Evolutionary conservation across 2,113 vertebrate genomes (phyloP).

Genomic region (Stomatorhinus ivindoensis): DNA sequence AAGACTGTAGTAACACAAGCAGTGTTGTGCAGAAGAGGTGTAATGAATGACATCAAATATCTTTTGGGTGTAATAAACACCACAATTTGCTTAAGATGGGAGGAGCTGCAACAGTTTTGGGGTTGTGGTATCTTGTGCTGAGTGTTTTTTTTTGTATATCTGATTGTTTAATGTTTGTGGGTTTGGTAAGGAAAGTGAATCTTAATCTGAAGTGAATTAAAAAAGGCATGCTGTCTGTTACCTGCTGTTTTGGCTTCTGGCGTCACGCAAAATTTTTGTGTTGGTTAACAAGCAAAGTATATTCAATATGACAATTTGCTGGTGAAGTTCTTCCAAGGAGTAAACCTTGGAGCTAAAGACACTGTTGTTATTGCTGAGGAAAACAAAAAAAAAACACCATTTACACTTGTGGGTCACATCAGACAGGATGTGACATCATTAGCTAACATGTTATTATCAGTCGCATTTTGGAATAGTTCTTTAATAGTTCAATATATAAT

Average conservation of each 20-base stretch:
- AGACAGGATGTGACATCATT: background rate
- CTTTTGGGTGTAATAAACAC: background rate
- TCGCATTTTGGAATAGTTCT: background rate
- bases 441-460: background rate
- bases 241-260: background rate
- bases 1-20: background rate
- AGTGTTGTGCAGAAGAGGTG: background rate
- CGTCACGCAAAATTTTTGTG: background rate
- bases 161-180: background rate
- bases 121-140: background rate
- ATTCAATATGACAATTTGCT: background rate
- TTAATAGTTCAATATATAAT: no score
- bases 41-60: background rate
- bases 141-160: background rate
- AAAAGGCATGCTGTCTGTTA: background rate
- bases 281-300: background rate
- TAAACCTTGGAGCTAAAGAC: background rate
- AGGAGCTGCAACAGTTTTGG: background rate
- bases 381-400: background rate
- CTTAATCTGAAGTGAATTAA: background rate
- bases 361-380: background rate
- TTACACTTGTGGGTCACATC: background rate
- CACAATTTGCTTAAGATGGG: background rate
- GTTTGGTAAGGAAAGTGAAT: background rate
- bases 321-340: background rate